Evolutionary conservation across 2,113 vertebrate species (phyloP).

Genomic region (Apteryx owenii): DNA sequence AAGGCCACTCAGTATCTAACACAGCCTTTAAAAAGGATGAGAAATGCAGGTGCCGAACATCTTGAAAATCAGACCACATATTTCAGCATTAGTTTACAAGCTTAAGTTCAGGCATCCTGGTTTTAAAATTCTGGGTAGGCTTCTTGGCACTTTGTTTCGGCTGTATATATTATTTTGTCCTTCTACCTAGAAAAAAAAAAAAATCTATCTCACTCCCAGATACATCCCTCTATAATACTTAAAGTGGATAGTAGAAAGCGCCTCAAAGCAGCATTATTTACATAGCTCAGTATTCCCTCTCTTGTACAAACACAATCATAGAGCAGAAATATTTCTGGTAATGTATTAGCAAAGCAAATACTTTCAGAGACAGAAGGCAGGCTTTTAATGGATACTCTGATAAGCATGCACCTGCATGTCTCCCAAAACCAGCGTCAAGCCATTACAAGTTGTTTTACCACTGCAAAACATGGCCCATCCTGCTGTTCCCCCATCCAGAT

Average conservation of each 20-base stretch:
- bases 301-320: not conserved
- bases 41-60: not conserved
- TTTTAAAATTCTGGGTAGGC: not conserved
- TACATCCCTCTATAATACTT: accelerated
- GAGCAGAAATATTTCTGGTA: not conserved
- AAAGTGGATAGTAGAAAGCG: not conserved
- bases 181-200: not conserved
- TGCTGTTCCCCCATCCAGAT: not conserved
- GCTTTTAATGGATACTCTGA: not conserved
- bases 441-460: not conserved
- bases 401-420: not conserved
- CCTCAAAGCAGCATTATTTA: not conserved
- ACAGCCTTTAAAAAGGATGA: not conserved
- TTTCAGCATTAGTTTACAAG: not conserved
- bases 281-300: not conserved
- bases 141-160: not conserved
- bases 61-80: not conserved
- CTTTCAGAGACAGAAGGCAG: not conserved
- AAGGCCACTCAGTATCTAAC: not conserved
- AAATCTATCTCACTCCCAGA: not conserved
- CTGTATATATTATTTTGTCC: not conserved
- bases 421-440: not conserved
- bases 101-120: not conserved
- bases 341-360: not conserved
- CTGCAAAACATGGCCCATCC: no score